Evolutionary conservation across 2,888 invertebrate genomes (phyloP), one percentile per base, ranked within the genome.

Genomic region (Ophion slaviceki): DNA sequence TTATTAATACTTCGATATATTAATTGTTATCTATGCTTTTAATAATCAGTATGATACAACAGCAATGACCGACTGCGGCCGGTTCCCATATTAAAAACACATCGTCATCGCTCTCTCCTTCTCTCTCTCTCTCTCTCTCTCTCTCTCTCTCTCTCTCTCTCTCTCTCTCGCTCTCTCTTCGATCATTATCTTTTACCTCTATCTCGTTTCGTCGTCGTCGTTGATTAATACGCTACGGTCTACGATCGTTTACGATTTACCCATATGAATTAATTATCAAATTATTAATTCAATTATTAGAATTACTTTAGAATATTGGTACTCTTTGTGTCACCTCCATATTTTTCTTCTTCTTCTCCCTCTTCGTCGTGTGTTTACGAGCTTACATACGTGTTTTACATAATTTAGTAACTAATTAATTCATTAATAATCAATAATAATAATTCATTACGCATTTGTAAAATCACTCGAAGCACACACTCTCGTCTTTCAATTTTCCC

Each of bases 301-400:
- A 93, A 93, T 94, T 94, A 93, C 91, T 94, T 94, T 94, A 94
- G 94, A 94, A 94, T 93, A 93, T 94, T 93, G 93, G 93, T 94
- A 93, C 92, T 93, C 92, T 92, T 91, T 91, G 92, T 90, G 91
- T 92, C 91, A 90, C 89, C 90, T 89, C 88, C 88, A 85, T 90
- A 82, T 84, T 82, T 32, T 78, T 82, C 36, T 74, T 82, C 32
- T 53, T 78, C 47, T 64, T 24, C 77, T n/a, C 10, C 76, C 80
- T 80, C n/a, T 72, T 70, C 47, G 47, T 78, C 76, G 64, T 80
- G 67, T 85, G 62, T 78, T 74, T 66, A 82, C 82, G 82, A 80
- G 75, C 76, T 85, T 80, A 79, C 45, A 68, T 76, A 82, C 78
- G 82, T 86, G 86, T 85, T 82, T 82, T 76, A 81, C 84, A 79